Evolutionary conservation across 2,888 invertebrate species (phyloP).

Genomic region (Atrina japonica): DNA sequence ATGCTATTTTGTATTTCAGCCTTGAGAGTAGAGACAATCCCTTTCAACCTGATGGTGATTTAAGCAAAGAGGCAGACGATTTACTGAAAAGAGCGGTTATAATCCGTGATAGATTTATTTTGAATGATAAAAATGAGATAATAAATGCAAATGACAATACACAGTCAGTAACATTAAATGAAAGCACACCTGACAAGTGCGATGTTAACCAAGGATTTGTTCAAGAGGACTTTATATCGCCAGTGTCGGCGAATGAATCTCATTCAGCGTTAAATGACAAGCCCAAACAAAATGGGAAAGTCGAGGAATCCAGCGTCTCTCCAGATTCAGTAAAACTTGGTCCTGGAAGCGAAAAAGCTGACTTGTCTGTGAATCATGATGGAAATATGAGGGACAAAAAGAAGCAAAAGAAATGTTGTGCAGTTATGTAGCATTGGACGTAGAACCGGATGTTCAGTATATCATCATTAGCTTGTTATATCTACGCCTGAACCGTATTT

Average conservation of each 20-base stretch:
- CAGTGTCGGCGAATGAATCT: slow-evolving; percentile 41
- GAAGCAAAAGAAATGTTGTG: slow-evolving; percentile 70
- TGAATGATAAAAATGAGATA: slow-evolving; percentile 57
- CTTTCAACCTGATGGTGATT: slow-evolving; percentile 96
- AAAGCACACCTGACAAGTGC: slow-evolving; percentile 29
- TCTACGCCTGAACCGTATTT: too few species aligned
- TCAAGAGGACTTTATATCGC: slow-evolving; percentile 52
- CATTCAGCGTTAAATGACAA: slow-evolving; percentile 42
- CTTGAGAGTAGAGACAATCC: slow-evolving; percentile 99
- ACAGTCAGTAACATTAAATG: slow-evolving; percentile 12
- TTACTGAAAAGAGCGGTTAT: slow-evolving; percentile 88
- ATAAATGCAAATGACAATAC: slow-evolving; percentile 7
- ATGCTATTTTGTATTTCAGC: slow-evolving; percentile 84
- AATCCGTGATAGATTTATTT: slow-evolving; percentile 75
- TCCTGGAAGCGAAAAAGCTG: slow-evolving; percentile 35
- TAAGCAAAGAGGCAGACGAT: slow-evolving; percentile 96
- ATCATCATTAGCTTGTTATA: too few species aligned
- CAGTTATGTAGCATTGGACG: slow-evolving; percentile 59
- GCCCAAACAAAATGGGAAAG: slow-evolving; percentile 63
- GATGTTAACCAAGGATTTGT: slow-evolving; percentile 32
- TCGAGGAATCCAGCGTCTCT: slow-evolving; percentile 60
- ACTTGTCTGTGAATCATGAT: slow-evolving; percentile 33
- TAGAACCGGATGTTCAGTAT: too few species aligned
- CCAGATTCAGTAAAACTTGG: slow-evolving; percentile 58
- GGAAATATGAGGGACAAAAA: slow-evolving; percentile 63